These are phyloP conservation scores for Oxytorus armatus DNA, from an alignment of 2,888 invertebrate genomes.

Conservation along the genomic window DNA sequence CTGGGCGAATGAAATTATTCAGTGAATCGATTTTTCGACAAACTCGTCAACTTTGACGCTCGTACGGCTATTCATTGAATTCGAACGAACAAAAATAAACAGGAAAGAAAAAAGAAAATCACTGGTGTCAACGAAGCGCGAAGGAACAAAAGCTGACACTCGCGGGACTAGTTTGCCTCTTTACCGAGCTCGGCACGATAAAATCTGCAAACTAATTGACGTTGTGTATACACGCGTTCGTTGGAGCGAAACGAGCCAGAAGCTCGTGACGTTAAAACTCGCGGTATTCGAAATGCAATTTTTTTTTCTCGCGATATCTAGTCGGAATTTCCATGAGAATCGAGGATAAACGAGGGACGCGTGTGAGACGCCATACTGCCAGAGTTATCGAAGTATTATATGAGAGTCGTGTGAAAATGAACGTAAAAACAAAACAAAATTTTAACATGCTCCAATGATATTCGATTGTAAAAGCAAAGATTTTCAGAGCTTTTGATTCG, in stretches of 20 bases:
- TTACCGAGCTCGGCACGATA: constrained; percentile 36
- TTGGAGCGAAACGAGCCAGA: constrained; percentile 31
- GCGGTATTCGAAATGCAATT: neutral
- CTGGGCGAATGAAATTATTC: constrained; percentile 52
- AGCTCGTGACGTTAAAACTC: neutral
- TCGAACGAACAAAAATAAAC: constrained; percentile 3
- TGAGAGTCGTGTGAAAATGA: neutral
- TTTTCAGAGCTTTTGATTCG: neutral
- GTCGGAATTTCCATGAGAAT: neutral
- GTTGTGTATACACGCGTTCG: constrained; percentile 5
- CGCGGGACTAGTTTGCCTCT: constrained; percentile 25
- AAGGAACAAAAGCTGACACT: constrained; percentile 29
- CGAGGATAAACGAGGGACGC: constrained; percentile 45
- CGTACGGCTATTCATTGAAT: constrained; percentile 6
- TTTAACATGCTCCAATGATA: neutral
- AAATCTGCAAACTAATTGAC: constrained; percentile 51
- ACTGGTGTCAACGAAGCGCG: constrained; percentile 40
- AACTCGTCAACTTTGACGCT: neutral
- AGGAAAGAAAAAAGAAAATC: constrained; percentile 22
- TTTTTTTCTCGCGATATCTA: neutral
- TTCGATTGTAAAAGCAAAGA: neutral
- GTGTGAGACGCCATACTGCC: neutral
- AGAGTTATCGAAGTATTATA: neutral
- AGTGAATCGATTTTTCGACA: constrained; percentile 13
- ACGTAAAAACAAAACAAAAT: constrained; percentile 6